Evolutionary conservation across 2,888 invertebrate genomes (phyloP), one percentile per base, ranked within the genome.

Genomic region (Craniophora ligustri): DNA sequence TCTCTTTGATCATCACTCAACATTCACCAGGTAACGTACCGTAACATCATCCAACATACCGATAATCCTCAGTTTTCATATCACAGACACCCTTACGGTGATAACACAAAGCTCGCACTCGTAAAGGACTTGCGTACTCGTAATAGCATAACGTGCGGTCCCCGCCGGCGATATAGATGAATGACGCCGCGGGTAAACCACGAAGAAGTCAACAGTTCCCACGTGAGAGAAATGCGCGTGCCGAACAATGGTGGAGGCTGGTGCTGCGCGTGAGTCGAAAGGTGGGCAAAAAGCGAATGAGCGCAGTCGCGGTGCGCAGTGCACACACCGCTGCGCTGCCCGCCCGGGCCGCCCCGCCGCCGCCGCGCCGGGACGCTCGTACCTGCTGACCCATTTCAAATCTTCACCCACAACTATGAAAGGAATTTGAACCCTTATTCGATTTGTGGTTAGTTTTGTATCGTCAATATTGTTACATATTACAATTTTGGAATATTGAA

Each of bases 201-300:
- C 91, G 84, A 85, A 85, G 77, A 85, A 84, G 84, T 63, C 76
- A 72, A 77, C 68, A 75, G 84, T 92, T 93, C 92, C 87, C 92
- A 93, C 92, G 92, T 82, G 84, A 87, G 91, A 88, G 92, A 93
- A 92, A 92, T 89, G 92, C 87, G 79, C 81, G 80, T 76, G 75
- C 45, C 72, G 67, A 85, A 88, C 88, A 90, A 91, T 88, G 76
- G 84, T 83, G 84, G 85, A 87, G 82, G 87, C 83, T 91, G 91
- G n/a, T 92, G 91, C 89, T 89, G 91, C 92, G 92, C 90, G 89
- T 83, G 91, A 86, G 89, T 91, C 89, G 92, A 92, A 92, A 93
- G 92, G 92, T 88, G 86, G 86, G 90, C 92, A 93, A 93, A 93
- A 92, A 92, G 89, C 85, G 91, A 92, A 91, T 91, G 91, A 89